These are phyloP conservation scores for Xylocopa sonorina DNA, from an alignment of 1,140 invertebrate species.

Conservation along the genomic window DNA sequence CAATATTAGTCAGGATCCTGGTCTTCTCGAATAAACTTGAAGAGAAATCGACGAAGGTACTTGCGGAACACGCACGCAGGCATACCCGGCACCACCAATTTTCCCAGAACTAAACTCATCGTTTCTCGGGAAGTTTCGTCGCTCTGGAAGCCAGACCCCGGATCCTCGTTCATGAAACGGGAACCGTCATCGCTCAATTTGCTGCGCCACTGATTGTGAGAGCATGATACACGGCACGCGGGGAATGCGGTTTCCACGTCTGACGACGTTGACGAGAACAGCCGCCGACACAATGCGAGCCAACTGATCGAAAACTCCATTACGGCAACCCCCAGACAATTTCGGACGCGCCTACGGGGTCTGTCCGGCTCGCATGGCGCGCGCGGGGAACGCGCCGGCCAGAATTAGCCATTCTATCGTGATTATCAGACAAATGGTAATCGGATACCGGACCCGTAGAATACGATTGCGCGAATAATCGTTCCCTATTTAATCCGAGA, in stretches of 20 bases:
- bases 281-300: constrained; percentile 43
- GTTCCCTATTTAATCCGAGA: constrained; percentile 40
- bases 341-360: constrained; percentile 19
- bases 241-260: constrained; percentile 54
- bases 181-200: constrained; percentile 44
- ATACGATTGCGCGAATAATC: constrained; percentile 41
- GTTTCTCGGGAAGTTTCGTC: neutral
- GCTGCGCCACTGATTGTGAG: constrained; percentile 35
- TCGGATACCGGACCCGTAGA: constrained; percentile 30
- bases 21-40: no score
- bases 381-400: neutral
- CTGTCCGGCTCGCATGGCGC: constrained; percentile 14
- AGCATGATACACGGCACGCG: constrained; percentile 23
- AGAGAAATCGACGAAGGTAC: no score
- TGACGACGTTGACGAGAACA: constrained; percentile 61
- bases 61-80: no score
- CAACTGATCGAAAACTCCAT: constrained; percentile 62
- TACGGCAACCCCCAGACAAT: constrained; percentile 46
- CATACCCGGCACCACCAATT: no score
- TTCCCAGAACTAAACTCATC: neutral
- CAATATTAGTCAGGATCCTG: no score
- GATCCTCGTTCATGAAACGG: neutral
- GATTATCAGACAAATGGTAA: constrained; percentile 54
- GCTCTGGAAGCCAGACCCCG: no score
- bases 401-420: constrained; percentile 41